phyloP scores from a whole-genome alignment of 2,888 invertebrate genomes.

The Pecten maximus region DNA sequence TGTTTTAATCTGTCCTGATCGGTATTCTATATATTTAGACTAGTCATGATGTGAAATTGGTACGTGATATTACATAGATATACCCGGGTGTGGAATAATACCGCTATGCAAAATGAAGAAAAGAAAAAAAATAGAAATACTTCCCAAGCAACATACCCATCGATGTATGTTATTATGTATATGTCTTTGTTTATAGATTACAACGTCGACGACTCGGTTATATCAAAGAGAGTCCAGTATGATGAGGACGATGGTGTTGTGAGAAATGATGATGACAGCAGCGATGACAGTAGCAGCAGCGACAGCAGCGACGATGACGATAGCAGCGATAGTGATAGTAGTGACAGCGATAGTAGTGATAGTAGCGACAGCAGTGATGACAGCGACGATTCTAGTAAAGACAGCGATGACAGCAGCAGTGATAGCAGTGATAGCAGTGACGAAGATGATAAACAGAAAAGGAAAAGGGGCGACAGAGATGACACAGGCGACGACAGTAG shows the following conservation, averaged over 20 bases:
- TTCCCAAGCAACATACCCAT: too few species aligned
- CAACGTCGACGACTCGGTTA: constrained; percentile 22
- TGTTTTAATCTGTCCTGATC: too few species aligned
- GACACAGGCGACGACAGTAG: not conserved
- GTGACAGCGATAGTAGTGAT: constrained; percentile 42
- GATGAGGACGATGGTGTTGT: not conserved
- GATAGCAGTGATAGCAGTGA: constrained; percentile 46
- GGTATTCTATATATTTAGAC: too few species aligned
- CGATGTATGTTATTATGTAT: not conserved
- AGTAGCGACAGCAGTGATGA: constrained; percentile 15
- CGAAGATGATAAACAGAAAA: not conserved
- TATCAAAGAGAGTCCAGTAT: not conserved
- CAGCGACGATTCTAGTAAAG: not conserved
- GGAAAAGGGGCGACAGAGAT: not conserved
- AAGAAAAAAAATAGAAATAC: too few species aligned
- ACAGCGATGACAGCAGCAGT: constrained; percentile 44
- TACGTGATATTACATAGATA: too few species aligned
- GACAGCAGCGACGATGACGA: too few species aligned
- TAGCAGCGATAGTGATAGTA: constrained; percentile 39
- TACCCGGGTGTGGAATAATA: too few species aligned
- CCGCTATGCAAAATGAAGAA: too few species aligned
- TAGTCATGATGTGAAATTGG: too few species aligned
- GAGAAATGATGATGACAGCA: not conserved
- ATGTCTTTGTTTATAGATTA: not conserved
- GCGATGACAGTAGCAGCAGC: not conserved